Evolutionary conservation across 2,797 vertebrate species (phyloP).

Genomic region (Orientallactaga sibirica): DNA sequence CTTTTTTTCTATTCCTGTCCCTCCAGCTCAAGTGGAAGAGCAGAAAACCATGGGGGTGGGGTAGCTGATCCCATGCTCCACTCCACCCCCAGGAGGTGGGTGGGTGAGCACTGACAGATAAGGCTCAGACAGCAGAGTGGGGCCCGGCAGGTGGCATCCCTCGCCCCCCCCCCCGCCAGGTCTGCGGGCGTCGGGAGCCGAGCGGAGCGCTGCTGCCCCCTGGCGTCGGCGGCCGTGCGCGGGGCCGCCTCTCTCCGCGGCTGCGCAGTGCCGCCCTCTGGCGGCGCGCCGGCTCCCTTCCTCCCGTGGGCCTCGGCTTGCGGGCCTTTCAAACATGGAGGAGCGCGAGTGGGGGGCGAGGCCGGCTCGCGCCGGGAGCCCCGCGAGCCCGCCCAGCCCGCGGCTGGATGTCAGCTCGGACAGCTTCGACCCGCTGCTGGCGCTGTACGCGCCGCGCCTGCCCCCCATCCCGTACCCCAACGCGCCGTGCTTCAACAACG

Average conservation of each 20-base stretch:
- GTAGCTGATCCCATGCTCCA: not conserved
- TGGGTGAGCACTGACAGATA: too few species aligned
- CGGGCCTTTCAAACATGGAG: slow-evolving; percentile 92
- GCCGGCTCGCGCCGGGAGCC: slow-evolving; percentile 47
- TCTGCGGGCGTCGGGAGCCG: not conserved
- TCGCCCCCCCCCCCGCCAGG: too few species aligned
- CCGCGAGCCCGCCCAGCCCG: slow-evolving; percentile 80
- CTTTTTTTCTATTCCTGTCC: not conserved
- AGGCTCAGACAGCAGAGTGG: not conserved
- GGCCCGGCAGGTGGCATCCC: too few species aligned
- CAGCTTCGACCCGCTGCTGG: slow-evolving; percentile 94
- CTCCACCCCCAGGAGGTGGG: too few species aligned
- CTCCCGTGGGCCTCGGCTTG: slow-evolving; percentile 84
- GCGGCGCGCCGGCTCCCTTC: slow-evolving; percentile 60
- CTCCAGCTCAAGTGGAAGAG: not conserved
- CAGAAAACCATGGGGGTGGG: not conserved
- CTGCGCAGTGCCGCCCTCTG: slow-evolving; percentile 66
- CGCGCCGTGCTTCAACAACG: slow-evolving; percentile 95
- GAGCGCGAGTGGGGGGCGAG: slow-evolving; percentile 84
- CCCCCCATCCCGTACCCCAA: slow-evolving; percentile 91
- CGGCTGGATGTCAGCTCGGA: slow-evolving; percentile 93
- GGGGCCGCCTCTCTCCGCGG: slow-evolving; percentile 53
- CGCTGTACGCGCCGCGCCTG: slow-evolving; percentile 92
- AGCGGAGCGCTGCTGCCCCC: not conserved
- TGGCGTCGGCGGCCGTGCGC: slow-evolving; percentile 59